Evolutionary conservation across 2,797 vertebrate genomes (phyloP).

Genomic region (Eutrigla gurnardus): DNA sequence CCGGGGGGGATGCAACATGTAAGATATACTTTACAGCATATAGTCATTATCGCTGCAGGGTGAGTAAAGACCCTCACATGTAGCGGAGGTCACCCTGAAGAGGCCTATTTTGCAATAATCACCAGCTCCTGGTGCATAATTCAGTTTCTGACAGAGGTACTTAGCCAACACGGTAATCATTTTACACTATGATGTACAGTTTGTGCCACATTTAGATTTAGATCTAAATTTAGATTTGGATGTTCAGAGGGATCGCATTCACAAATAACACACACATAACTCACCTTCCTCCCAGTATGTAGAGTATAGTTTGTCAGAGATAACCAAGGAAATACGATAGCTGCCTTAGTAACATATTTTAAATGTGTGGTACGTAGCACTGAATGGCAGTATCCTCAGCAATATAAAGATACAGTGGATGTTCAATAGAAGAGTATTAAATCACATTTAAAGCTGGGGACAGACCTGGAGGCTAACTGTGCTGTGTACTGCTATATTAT

Average conservation of each 20-base stretch:
- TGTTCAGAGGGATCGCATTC: slow-evolving; percentile 2
- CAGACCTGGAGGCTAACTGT: neutral
- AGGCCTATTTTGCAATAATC: slow-evolving; percentile 33
- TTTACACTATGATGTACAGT: slow-evolving; percentile 16
- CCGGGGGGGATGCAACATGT: slow-evolving; percentile 17
- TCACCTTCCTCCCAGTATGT: neutral
- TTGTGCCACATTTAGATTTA: slow-evolving; percentile 21
- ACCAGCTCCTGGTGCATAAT: slow-evolving; percentile 10
- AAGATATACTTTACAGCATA: slow-evolving; percentile 30
- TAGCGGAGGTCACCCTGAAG: slow-evolving; percentile 46
- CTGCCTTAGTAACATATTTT: neutral
- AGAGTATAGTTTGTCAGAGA: neutral
- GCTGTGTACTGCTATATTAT: neutral
- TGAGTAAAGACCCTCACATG: slow-evolving; percentile 24
- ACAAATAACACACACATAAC: neutral
- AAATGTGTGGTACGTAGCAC: neutral
- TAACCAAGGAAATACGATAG: neutral
- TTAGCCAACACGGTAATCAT: slow-evolving; percentile 19
- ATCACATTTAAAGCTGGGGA: neutral
- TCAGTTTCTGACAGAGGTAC: slow-evolving; percentile 22
- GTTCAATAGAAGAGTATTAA: neutral
- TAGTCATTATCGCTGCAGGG: slow-evolving; percentile 38
- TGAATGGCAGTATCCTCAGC: neutral
- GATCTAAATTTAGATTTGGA: slow-evolving; percentile 2
- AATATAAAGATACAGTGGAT: neutral